These are phyloP conservation scores for Phyto melanocephala DNA, from an alignment of 2,888 invertebrate species.

Conservation along the genomic window DNA sequence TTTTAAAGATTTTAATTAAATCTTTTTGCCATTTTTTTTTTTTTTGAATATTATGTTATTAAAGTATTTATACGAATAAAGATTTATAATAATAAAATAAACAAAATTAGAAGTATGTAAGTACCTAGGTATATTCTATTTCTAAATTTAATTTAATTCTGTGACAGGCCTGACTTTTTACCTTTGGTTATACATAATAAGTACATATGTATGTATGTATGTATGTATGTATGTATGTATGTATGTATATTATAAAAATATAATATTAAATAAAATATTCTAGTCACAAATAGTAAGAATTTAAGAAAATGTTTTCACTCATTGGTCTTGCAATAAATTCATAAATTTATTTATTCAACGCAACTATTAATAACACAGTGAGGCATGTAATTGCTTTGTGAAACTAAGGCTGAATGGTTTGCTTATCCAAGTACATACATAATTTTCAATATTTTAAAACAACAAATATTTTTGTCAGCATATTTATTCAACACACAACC, in stretches of 20 bases:
- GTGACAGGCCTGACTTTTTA: no score
- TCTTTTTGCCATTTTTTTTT: no score
- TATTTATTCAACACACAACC: slow-evolving; percentile 4
- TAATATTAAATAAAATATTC: slow-evolving; percentile 25
- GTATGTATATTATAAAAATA: background rate
- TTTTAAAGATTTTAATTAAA: no score
- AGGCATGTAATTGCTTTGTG: no score
- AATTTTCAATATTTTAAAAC: slow-evolving; percentile 3
- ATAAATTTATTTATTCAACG: slow-evolving; percentile 18
- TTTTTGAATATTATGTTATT: no score
- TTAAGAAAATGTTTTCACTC: slow-evolving; percentile 2
- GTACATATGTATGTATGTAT: no score
- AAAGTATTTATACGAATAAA: no score
- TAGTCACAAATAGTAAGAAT: slow-evolving; percentile 36
- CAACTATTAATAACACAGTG: slow-evolving; percentile 31
- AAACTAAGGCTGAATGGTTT: background rate
- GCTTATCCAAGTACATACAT: background rate
- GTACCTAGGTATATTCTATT: no score
- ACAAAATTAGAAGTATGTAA: no score
- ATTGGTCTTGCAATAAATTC: background rate
- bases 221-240: background rate
- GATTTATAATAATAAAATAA: no score
- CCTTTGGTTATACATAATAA: no score
- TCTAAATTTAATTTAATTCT: no score
- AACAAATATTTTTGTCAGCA: slow-evolving; percentile 38